Base-by-base conservation (phyloP, 1,140 invertebrate genomes). In the Caenorhabditis latens region DNA sequence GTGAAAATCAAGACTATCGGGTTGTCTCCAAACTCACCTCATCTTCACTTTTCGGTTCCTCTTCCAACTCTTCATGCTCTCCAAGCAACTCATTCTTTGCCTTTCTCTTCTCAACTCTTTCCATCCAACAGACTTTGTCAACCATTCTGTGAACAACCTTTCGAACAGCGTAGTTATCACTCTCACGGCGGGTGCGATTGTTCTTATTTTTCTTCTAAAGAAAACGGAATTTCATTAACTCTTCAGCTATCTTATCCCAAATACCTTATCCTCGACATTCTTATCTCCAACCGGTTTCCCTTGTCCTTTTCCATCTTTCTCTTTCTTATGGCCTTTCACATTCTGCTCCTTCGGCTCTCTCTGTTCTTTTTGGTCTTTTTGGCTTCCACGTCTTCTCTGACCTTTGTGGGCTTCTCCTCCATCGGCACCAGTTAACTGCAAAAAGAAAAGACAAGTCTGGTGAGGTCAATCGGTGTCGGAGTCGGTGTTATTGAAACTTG, bases 51-150 rank as follows among this genome's bases (percentile, higher is more conserved):
- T 79, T 79, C 9, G 82, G 53, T 14, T 84, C 82, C 55, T 84
- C 82, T 43, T 57, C 53, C 32, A 84, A 42, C 55, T 58, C 82
- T 14, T 84, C 58, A 11, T 57, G 53, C 55, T 84, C 82, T 19
- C 42, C 67, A 21, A 67, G 24, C 50, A 53, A 14, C 32, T 85
- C 67, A 55, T 85, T 85, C 14, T 85, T 55, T 48, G 57, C 84
- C 14, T 50, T 67, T 58, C 55, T 58, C 55, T 79, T 79, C 43
- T 85, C 84, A 43, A 71, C 84, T 79, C 84, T 46, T 40, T 85
- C 84, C 84, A 75, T 85, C 63, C 67, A 48, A 16, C 67, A 65
- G 5, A 85, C 65, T 43, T 85, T 85, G 67, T 85, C 84, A 13
- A 85, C 65, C 24, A 85, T 58, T 46, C 67, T 42, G 46, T 75